Percentiles rank a stretch among this genome's conserved stretches.
Evolutionary conservation across 1,140 invertebrate genomes (phyloP).

Genomic region (Pseudomyrmex sp.): DNA sequence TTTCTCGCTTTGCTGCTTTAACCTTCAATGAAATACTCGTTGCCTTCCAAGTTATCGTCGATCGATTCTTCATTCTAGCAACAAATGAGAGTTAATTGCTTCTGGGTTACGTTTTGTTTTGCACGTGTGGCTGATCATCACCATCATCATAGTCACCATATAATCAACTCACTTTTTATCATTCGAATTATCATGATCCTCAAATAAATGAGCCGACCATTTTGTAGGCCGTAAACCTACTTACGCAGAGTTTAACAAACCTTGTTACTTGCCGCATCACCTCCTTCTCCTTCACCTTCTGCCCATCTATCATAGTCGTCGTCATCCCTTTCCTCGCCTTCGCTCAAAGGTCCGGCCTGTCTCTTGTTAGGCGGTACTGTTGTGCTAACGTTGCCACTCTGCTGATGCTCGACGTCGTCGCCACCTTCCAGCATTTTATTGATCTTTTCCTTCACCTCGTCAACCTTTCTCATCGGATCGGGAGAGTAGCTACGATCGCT

Average conservation of each 20-base stretch:
- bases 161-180: constrained; percentile 60
- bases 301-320: constrained; percentile 85
- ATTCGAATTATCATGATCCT: constrained; percentile 67
- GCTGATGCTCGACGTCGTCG: constrained; percentile 77
- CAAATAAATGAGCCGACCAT: constrained; percentile 60
- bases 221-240: constrained; percentile 52
- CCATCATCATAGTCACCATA: constrained; percentile 61
- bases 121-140: constrained; percentile 72
- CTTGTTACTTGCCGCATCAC: constrained; percentile 77
- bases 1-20: constrained; percentile 82
- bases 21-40: constrained; percentile 82
- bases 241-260: constrained; percentile 77
- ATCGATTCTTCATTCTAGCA: constrained; percentile 77
- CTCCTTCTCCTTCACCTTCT: constrained; percentile 73
- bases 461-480: constrained; percentile 87
- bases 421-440: constrained; percentile 87
- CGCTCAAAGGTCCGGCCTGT: constrained; percentile 89
- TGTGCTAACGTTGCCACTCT: constrained; percentile 61
- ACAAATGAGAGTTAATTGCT: constrained; percentile 81
- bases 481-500: constrained; percentile 87
- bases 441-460: constrained; percentile 87
- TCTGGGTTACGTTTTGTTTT: constrained; percentile 54
- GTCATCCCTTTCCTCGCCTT: constrained; percentile 90
- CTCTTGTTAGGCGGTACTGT: constrained; percentile 77
- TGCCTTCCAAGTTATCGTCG: constrained; percentile 76